Base-by-base conservation (phyloP, 2,797 vertebrate genomes). In the Acropternis orthonyx region DNA sequence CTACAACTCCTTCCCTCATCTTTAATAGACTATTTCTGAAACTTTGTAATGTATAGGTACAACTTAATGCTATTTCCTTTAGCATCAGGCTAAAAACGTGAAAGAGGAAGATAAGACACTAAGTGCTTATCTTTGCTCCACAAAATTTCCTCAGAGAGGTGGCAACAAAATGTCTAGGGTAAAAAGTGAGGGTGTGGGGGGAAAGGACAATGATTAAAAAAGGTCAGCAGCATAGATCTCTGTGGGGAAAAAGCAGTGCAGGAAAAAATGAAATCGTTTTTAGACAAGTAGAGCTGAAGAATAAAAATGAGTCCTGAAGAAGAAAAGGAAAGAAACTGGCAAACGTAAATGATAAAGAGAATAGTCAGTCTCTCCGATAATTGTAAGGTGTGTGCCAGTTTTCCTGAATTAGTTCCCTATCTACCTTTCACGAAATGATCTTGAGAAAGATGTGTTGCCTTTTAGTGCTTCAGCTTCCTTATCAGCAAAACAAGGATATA, bases 401-500 rank as follows among this genome's bases (percentile, higher is more conserved):
- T 67, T 85, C 19, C 30, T 55, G 36, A 79, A 56, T 75, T 91
- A n/a, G 26, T 30, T 39, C 23, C 20, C 17, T 72, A 24, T 80
- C 39, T 89, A 32, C 13, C 19, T 73, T 74, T 93, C 20, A 46
- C 28, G 10, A 59, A 20, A 4, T 37, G 41, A 88, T 81, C 67
- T 65, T 61, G 54, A 89, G 89, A 92, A 95, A 93, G 36, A 43
- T 77, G 71, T 6, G 65, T 89, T 94, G 61, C 14, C 16, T 39
- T 69, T 90, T 26, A 44, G 8, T 94, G 39, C 19, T 72, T 86
- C 81, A 91, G 26, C 68, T 96, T 93, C 51, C 37, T 91, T 83
- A 95, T 77, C 72, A 91, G 39, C 63, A 85, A 95, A 96, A 91
- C n/a, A 61, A 92, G 36, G 15, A 59, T 81, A 88, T 58, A 56